A percentile compares a stretch with the other conserved stretches of the same genome.
Evolutionary conservation across 2,113 vertebrate genomes (phyloP).

Genomic region (Terrapene triunguis): DNA sequence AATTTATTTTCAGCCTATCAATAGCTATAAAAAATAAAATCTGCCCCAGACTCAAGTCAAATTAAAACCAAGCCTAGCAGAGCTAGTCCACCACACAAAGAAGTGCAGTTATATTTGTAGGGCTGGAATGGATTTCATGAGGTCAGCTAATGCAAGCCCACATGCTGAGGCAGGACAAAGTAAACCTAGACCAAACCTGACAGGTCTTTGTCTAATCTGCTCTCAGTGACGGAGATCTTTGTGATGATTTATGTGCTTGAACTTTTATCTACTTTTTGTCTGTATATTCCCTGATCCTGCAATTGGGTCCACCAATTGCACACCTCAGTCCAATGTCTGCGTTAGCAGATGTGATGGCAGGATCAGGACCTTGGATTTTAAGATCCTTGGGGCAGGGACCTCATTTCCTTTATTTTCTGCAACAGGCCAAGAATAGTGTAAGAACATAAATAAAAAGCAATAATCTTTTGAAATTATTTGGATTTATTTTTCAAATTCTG

Average conservation of each 20-base stretch:
- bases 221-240: neutral
- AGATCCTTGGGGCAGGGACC: neutral
- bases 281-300: neutral
- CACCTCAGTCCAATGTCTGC: neutral
- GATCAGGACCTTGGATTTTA: neutral
- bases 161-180: neutral
- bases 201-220: neutral
- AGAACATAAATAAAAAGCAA: neutral
- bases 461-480: neutral
- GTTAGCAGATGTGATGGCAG: neutral
- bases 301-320: neutral
- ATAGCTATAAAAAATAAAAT: neutral
- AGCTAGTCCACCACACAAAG: neutral
- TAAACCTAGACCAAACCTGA: neutral
- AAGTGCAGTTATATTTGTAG: neutral
- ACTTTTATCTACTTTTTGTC: neutral
- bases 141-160: neutral
- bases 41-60: neutral
- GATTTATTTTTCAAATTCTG: neutral
- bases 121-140: neutral
- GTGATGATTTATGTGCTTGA: neutral
- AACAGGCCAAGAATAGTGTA: neutral
- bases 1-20: conserved; percentile 29
- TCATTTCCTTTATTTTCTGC: neutral
- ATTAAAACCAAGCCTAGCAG: neutral